Percentiles rank a stretch among this genome's conserved stretches.
Conservation (phyloP, 2,113 vertebrate species). For the Neoarius graeffei region DNA sequence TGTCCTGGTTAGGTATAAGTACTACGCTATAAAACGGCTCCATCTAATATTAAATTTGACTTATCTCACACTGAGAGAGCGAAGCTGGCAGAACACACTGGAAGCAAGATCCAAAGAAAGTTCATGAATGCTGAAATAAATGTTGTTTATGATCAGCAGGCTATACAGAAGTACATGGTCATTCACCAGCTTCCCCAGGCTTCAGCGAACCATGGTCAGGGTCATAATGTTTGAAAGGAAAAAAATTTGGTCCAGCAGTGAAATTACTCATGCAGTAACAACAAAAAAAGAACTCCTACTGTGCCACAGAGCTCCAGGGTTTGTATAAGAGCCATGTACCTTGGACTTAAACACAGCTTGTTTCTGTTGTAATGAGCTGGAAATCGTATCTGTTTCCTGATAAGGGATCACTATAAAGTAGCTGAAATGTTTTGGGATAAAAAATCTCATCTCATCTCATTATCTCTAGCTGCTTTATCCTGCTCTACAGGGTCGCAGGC, state of each 20-base stretch:
- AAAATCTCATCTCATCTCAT: no score
- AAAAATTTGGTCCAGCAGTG: conserved; percentile 3
- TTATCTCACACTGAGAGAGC: neutral
- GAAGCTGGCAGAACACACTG: neutral
- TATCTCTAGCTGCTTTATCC: no score
- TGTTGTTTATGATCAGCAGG: conserved; percentile 16
- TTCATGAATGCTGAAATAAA: conserved; percentile 28
- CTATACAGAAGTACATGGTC: conserved; percentile 7
- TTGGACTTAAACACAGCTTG: neutral
- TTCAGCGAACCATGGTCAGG: conserved; percentile 28
- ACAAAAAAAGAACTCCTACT: neutral
- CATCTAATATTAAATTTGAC: neutral
- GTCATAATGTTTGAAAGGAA: conserved; percentile 1
- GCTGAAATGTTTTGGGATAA: neutral
- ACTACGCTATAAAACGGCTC: neutral
- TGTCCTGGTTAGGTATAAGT: neutral
- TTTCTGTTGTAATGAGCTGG: neutral
- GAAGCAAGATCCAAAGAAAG: conserved; percentile 14
- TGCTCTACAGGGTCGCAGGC: no score
- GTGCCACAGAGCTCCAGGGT: conserved; percentile 2
- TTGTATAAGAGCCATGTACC: neutral
- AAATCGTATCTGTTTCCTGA: neutral
- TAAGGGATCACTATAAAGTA: neutral
- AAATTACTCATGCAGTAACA: conserved; percentile 33
- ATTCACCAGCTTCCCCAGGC: neutral